Percentiles rank a stretch among this genome's conserved stretches.
These are phyloP conservation scores for Salvelinus fontinalis DNA, from an alignment of 2,113 vertebrate species.

Conservation along the genomic window DNA sequence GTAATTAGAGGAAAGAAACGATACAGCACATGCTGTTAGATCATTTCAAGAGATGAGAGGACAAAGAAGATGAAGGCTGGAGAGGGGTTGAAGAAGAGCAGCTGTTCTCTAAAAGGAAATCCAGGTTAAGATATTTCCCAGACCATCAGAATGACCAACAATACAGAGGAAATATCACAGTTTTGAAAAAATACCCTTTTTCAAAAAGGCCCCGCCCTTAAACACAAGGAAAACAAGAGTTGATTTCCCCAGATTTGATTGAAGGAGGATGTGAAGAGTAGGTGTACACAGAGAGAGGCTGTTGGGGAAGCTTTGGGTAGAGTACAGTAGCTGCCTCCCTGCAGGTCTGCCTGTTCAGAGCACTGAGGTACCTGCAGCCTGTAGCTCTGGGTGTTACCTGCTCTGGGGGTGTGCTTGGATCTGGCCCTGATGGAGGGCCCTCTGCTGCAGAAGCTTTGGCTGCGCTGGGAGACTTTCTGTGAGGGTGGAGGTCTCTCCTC, in stretches of 20 bases:
- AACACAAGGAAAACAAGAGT: not conserved
- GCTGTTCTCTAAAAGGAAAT: slow-evolving; percentile 5
- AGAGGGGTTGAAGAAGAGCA: not conserved
- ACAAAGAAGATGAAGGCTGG: not conserved
- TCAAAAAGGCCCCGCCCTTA: not conserved
- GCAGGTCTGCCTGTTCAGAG: slow-evolving; percentile 25
- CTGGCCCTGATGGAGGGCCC: slow-evolving; percentile 43
- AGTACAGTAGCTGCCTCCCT: slow-evolving; percentile 7
- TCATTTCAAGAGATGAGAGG: not conserved
- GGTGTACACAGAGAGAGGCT: slow-evolving; percentile 23
- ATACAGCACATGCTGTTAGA: not conserved
- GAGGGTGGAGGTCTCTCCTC: slow-evolving; percentile 43
- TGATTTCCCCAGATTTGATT: slow-evolving; percentile 18
- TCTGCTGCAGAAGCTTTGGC: slow-evolving; percentile 59
- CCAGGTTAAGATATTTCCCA: not conserved
- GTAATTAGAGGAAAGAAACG: too few relatives aligned
- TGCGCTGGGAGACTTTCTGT: slow-evolving; percentile 45
- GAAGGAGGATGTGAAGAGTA: slow-evolving; percentile 38
- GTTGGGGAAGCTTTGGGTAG: not conserved
- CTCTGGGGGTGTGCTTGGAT: slow-evolving; percentile 39
- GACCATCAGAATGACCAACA: slow-evolving; percentile 3
- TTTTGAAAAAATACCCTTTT: too few relatives aligned
- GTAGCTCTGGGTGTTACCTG: slow-evolving; percentile 63
- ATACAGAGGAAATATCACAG: too few relatives aligned
- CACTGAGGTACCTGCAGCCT: slow-evolving; percentile 12